Base-by-base conservation (phyloP, 1,140 invertebrate species). In the Psilanteris sp. region DNA sequence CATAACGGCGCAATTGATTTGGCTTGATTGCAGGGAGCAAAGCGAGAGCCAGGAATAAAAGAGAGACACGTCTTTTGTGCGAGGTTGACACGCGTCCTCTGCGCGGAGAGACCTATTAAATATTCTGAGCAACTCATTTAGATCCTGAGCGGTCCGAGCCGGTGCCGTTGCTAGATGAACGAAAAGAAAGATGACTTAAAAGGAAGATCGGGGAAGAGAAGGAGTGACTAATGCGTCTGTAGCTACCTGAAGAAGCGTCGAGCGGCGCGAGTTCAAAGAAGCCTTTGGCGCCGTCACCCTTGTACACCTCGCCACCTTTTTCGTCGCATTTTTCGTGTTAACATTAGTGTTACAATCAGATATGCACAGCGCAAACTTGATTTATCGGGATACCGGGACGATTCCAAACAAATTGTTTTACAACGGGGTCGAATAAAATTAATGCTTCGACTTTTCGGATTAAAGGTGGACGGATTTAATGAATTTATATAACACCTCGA, bases 171-270 rank as follows among this genome's bases (percentile, higher is more conserved):
- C 50, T 74, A 70, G 73, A 77, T 57, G 74, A 67, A 31, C 59
- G 66, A 72, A 66, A 77, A 75, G 71, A 70, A 77, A 18, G 67
- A 61, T 59, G 67, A 61, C 67, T 80, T 78, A 71, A 74, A 78
- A 76, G 59, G 57, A 75, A 73, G 79, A 78, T 59, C 36, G 24
- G 52, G 55, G 55, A 73, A 62, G 62, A 77, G 70, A 83, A 84
- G 80, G 79, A 87, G 86, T 87, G 87, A 89, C 87, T 89, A 89
- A 89, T 89, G 87, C 83, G 86, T 89, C 86, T 89, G 84, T 82
- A 82, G 86, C 87, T 89, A 88, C 87, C 87, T 89, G 87, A 88
- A 88, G 81, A 85, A 87, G 78, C 78, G 77, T 76, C 67, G 64
- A 54, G 86, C 86, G 86, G 86, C 81, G 64, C 31, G 29, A 83